Evolutionary conservation across 2,797 vertebrate species (phyloP), one percentile per base, ranked within the genome.

Genomic region (Taeniopygia guttata): DNA sequence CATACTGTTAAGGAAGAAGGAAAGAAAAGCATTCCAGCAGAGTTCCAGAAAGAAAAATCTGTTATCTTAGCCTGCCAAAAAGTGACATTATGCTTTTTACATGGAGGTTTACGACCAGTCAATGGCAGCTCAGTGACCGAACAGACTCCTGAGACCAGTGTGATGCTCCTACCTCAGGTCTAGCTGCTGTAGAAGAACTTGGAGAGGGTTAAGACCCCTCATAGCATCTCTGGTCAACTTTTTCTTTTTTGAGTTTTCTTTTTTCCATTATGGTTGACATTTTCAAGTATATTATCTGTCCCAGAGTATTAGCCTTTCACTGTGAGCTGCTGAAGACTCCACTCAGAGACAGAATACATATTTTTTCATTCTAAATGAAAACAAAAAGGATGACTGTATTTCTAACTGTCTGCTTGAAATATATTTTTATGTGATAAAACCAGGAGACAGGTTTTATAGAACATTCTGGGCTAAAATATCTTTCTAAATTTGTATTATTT

Each of bases 51-150:
- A 96, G 80, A 94, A 95, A 94, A 91, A 63, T 2, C 48, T 77
- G 91, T 96, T 96, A 96, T 94, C 94, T 96, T 68, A 38, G 36
- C 34, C 63, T 87, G 78, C 68, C 84, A 95, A 94, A 95, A 93
- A 96, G 93, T 69, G 63, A 77, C 63, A 81, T 80, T 84, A 52
- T n/a, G 40, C 63, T 80, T 56, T 93, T 95, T 91, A 79, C 84
- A 59, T 49, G 74, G 62, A 83, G 73, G 77, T 81, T 90, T 93
- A 25, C 68, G 92, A 52, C 34, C 78, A 59, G 68, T 64, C 83
- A 90, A 89, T 69, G 77, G 85, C 91, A 95, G 93, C 49, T 55
- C 56, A 81, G 72, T 27, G 73, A 79, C 88, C 59, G 42, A 72
- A 25, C 30, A 75, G 45, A 56, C 10, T 40, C 54, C 83, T 3